These are phyloP conservation scores for Sylvilagus floridanus DNA, from an alignment of 2,797 vertebrate genomes.

Conservation along the genomic window DNA sequence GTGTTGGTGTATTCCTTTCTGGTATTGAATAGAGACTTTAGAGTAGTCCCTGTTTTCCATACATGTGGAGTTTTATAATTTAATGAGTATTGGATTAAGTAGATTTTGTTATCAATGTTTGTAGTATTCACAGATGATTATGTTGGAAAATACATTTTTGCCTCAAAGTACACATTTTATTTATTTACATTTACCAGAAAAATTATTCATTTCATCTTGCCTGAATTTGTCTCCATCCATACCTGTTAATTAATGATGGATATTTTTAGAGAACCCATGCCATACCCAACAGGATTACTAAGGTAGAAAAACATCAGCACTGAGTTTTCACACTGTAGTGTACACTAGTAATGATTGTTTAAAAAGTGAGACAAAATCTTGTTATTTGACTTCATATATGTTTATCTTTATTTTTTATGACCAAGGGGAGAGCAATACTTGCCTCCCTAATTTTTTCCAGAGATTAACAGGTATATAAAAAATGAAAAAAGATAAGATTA, in stretches of 20 bases:
- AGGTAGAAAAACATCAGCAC: not conserved
- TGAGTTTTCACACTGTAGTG: not conserved
- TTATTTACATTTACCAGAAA: conserved; percentile 27
- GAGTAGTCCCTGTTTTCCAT: not conserved
- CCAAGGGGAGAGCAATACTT: not conserved
- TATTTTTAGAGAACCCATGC: not conserved
- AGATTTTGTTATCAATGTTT: not conserved
- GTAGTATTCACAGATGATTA: not conserved
- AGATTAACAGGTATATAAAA: not conserved
- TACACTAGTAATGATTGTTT: conserved; percentile 4
- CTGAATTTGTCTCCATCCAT: not conserved
- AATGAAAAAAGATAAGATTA: conserved; percentile 32
- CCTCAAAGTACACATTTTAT: not conserved
- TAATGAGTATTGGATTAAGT: not conserved
- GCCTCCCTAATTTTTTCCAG: not conserved
- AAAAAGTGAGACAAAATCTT: not conserved
- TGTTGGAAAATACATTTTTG: not conserved
- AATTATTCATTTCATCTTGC: not conserved
- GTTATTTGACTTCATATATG: not conserved
- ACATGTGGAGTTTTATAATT: conserved; percentile 35
- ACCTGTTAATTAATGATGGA: conserved; percentile 36
- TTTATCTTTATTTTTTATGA: conserved; percentile 62
- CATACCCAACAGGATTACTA: not conserved
- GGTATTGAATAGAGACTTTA: not conserved
- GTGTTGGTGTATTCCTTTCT: not conserved